phyloP scores from a whole-genome alignment of 2,797 vertebrate species.

The Rhinophrynus dorsalis region DNA sequence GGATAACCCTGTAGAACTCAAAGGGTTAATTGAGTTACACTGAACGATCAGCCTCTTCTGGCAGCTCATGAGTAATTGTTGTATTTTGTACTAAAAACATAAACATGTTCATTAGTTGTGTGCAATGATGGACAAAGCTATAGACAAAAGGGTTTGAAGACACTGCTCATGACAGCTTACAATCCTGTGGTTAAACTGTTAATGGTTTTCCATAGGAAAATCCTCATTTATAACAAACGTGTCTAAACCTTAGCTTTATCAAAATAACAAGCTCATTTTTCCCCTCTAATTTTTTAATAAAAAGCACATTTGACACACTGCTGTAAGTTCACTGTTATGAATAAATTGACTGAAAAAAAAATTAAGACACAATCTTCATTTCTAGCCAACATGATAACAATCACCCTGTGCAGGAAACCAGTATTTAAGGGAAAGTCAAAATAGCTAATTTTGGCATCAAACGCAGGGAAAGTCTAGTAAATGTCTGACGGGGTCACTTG shows the following conservation, averaged over 20 bases:
- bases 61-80: too few species aligned
- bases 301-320: not conserved
- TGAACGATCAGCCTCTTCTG: too few species aligned
- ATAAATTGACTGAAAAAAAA: not conserved
- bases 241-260: not conserved
- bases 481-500: slow-evolving; percentile 54
- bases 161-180: too few species aligned
- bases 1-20: too few species aligned
- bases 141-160: too few species aligned
- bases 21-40: too few species aligned
- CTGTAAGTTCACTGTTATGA: not conserved
- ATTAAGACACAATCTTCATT: not conserved
- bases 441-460: slow-evolving; percentile 50
- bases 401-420: slow-evolving; percentile 54
- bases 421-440: slow-evolving; percentile 51
- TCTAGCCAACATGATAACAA: slow-evolving; percentile 41
- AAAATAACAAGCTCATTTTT: slow-evolving; percentile 9
- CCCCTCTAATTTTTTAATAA: not conserved
- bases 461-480: slow-evolving; percentile 46
- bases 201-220: not conserved
- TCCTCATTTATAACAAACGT: not conserved
- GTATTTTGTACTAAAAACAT: too few species aligned
- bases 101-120: too few species aligned
- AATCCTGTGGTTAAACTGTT: not conserved
- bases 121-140: too few species aligned